Evolutionary conservation across 2,888 invertebrate species (phyloP), one percentile per base, ranked within the genome.

Genomic region (Tanytarsus gracilentus): DNA sequence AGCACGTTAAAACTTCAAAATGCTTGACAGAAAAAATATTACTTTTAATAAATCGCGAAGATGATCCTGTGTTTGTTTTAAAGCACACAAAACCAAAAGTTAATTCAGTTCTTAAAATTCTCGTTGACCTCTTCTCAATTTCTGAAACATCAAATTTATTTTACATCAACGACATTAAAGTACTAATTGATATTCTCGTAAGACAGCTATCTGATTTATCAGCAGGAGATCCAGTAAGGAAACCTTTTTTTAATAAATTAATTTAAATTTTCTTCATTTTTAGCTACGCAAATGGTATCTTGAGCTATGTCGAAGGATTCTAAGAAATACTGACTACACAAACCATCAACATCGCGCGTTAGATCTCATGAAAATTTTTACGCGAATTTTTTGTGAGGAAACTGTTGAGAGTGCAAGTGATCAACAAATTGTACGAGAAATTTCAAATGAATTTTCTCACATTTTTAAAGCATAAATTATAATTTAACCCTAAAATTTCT

Each of bases 121-220:
- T 91, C 65, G 84, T 84, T 48, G 95, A 97, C 72, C 75, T 96
- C 65, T 94, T 94, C 72, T 83, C 83, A 63, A 81, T 81, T 65
- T 79, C 82, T 64, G 79, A 81, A 64, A 92, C 94, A 1, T 88
- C 95, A 0, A 81, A 83, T 65, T 79, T 95, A 64, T 91, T 96
- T 75, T 97, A 97, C 73, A 92, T 94, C 0, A 97, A 96, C 69
- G 97, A 97, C 70, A 85, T 89, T 40, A 91, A 89, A 74, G 96
- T 96, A 44, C 80, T 96, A 62, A 86, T 96, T 63, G 97, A 96
- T 70, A 95, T 97, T 68, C 84, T 95, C 60, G 85, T 93, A 55
- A 78, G 96, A 52, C 92, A 94, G 72, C 79, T 97, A 25, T 85
- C 90, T 2, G 95, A 97, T 73, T 78, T 95, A 63, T 86, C 90